A percentile compares a stretch with the other conserved stretches of the same genome.
These are phyloP conservation scores for Conus canariensis DNA, from an alignment of 2,888 invertebrate species.

Conservation along the genomic window DNA sequence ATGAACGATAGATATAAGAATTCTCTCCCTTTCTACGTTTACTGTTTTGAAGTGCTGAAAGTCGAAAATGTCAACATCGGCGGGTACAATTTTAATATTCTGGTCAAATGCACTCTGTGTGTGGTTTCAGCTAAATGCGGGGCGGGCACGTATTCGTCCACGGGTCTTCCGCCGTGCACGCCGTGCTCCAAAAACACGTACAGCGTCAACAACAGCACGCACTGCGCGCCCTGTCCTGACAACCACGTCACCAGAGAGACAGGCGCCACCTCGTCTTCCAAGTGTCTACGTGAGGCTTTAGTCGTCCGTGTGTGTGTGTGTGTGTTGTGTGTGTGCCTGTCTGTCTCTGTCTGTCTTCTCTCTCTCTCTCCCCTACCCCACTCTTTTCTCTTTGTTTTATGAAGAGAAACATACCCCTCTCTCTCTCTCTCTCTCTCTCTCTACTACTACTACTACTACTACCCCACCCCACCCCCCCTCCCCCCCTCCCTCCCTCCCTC, in stretches of 20 bases:
- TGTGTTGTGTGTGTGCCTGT: background rate
- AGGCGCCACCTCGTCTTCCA: conserved; percentile 47
- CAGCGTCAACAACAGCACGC: conserved; percentile 49
- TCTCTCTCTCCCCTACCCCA: background rate
- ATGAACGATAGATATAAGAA: no score
- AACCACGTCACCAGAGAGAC: conserved; percentile 58
- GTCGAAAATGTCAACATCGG: no score
- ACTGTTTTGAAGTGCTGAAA: no score
- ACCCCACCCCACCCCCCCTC: background rate
- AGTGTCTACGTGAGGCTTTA: conserved; percentile 55
- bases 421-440: background rate
- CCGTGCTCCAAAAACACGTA: conserved; percentile 55
- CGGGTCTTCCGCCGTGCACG: conserved; percentile 59
- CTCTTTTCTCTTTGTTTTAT: no score
- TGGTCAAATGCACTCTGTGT: no score
- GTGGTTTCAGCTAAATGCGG: conserved; percentile 54
- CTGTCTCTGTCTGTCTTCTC: background rate
- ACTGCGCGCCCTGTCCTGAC: conserved; percentile 81
- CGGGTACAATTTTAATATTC: no score
- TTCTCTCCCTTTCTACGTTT: no score
- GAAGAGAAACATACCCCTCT: background rate
- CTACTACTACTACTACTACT: background rate
- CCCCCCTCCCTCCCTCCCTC: background rate
- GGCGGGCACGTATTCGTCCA: conserved; percentile 52
- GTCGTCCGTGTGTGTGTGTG: background rate